These are phyloP conservation scores for Pristionchus mayeri DNA, from an alignment of 2,888 invertebrate genomes.

Conservation along the genomic window DNA sequence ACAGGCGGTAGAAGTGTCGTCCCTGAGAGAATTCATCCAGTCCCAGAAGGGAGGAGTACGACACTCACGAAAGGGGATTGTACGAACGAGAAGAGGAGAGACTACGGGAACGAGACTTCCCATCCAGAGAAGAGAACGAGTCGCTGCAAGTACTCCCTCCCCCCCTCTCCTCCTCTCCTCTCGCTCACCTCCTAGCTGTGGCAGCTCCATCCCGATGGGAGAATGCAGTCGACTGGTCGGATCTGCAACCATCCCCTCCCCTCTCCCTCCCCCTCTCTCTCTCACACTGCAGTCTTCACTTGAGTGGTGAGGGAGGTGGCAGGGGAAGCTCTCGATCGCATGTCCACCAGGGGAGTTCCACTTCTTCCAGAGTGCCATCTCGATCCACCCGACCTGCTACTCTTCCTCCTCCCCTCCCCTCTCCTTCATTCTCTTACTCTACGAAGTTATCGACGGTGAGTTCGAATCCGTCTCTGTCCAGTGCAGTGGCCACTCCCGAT, in stretches of 20 bases:
- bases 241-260: too few species aligned
- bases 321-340: slow-evolving; percentile 18
- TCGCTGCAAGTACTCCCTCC: neutral
- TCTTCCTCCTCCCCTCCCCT: neutral
- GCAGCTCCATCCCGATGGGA: slow-evolving; percentile 6
- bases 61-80: neutral
- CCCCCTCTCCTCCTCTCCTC: too few species aligned
- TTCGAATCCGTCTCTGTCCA: slow-evolving; percentile 21
- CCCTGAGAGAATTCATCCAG: neutral
- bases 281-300: slow-evolving; percentile 1
- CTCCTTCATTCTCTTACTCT: neutral
- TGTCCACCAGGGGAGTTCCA: neutral
- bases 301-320: neutral
- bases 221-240: neutral
- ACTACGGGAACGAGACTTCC: neutral
- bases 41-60: too few species aligned
- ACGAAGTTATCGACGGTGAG: neutral
- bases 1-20: neutral
- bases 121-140: neutral
- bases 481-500: neutral
- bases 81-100: neutral
- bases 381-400: neutral
- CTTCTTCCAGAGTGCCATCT: neutral
- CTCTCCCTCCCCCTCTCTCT: too few species aligned
- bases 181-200: neutral